Evolutionary conservation across 2,113 vertebrate genomes (phyloP), one percentile per base, ranked within the genome.

Genomic region (Rhea pennata): DNA sequence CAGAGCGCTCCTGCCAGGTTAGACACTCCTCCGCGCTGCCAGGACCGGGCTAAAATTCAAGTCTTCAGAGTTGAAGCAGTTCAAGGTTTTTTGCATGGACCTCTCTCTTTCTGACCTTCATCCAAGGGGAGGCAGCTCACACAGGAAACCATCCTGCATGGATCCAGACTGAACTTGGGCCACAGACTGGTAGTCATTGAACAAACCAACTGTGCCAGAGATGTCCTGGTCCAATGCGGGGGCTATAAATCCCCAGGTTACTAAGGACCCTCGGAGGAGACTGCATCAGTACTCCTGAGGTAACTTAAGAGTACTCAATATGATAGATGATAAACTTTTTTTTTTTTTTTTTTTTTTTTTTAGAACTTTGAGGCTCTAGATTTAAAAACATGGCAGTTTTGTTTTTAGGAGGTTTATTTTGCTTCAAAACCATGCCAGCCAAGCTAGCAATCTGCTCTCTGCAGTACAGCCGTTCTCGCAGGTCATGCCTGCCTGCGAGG

Each of bases 281-380:
- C 0, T 2, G 5, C 0, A 0, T 15, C 42, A 9, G 21, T 69
- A 31, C 10, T n/a, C 27, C 48, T 26, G 27, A 1, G 5, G 6
- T 56, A 16, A 5, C 16, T 71, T 31, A n/a, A n/a, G n/a, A n/a
- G n/a, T n/a, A n/a, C n/a, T n/a, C n/a, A n/a, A n/a, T n/a, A n/a
- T n/a, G n/a, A n/a, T n/a, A n/a, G n/a, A n/a, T n/a, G n/a, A n/a
- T n/a, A n/a, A n/a, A n/a, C n/a, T n/a, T n/a, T n/a, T n/a, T n/a
- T n/a, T n/a, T n/a, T n/a, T n/a, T n/a, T n/a, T n/a, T n/a, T n/a
- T n/a, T n/a, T n/a, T n/a, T 20, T 77, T 9, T 73, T 29, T 53
- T 42, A 29, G 19, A 13, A 80, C 29, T 66, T 27, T 5, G 39
- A 46, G 46, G 10, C 17, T 80, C 16, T 19, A 48, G 46, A 7